Base-by-base conservation (phyloP, 2,113 vertebrate genomes). In the Catharus bicknelli region DNA sequence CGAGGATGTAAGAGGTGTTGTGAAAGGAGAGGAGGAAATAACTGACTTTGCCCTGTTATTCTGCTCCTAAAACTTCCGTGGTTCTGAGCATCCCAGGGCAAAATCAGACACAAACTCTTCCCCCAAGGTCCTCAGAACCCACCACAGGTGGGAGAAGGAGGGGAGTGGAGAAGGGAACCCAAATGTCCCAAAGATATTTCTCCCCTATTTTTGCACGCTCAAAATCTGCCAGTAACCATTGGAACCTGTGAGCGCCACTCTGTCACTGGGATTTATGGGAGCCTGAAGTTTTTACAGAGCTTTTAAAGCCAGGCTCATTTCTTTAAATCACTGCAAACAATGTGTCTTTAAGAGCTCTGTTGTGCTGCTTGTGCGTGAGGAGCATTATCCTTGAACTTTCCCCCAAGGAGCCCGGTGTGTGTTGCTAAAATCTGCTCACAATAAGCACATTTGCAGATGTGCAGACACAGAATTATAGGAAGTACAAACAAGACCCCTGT, bases 121-220 rank as follows among this genome's bases (percentile, higher is more conserved):
- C 42, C 32, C 0, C 40, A 3, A 21, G 32, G 8, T 5, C 42
- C 3, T 5, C 29, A 23, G 23, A 34, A 3, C 13, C 19, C 48
- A 4, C 5, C 32, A 3, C 13, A 3, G 32, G 3, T 0, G 38
- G 29, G 7, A 5, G 18, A 4, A n/a, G 59, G 15, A 14, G 20
- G 7, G 32, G 16, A 25, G 25, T 36, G 53, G 36, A n/a, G 38
- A 22, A 27, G 27, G 12, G 18, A 81, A 67, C 13, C 25, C 10
- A 32, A 29, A 26, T 4, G 2, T 48, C 40, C 54, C n/a, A 54
- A 77, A 58, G 26, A 42, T 1, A 10, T 64, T 76, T 66, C 34
- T 15, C 68, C 10, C 53, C 12, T 51, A 17, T 53, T 43, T 63
- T 34, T 10, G 7, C 2, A 1, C 5, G 4, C 18, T 72, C 34